Evolutionary conservation across 1,140 invertebrate genomes (phyloP), one percentile per base, ranked within the genome.

Genomic region (Metaphire vulgaris): DNA sequence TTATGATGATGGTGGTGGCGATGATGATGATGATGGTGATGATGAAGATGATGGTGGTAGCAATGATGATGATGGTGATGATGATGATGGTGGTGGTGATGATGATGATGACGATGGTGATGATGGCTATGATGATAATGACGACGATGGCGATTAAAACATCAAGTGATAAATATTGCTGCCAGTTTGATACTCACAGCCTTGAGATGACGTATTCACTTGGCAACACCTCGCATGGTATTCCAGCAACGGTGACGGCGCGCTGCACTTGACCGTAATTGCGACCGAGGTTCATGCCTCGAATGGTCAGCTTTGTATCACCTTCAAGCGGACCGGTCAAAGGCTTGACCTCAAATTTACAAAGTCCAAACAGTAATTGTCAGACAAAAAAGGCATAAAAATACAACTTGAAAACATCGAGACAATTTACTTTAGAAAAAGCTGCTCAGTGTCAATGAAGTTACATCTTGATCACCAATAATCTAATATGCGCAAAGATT

Each of bases 241-340:
- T 15, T 29, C 29, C 32, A 29, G 1, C 73, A 66, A 77, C 71
- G 32, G 21, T 70, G n/a, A 56, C 68, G 32, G 0, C 28, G 75
- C n/a, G 26, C 16, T n/a, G 41, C 41, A 74, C 64, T 32, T 79
- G 14, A 41, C 14, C 1, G 41, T 76, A 29, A 33, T 67, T 77
- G 29, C 65, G 29, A 0, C 96, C 96, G 31, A 98, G 88, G 88
- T 98, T 97, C 81, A 93, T 94, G 12, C 96, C 96, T 88, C 95
- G 93, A 78, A 98, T 97, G n/a, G 93, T 96, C 0, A 98, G 91
- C 67, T 95, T 83, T 26, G 96, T 97, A 1, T 95, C 95, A 30
- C 96, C 96, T 89, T 97, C 95, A 72, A 97, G 90, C 15, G 95
- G 96, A n/a, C 95, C 95, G 84, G 92, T 94, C 33, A 95, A 83